phyloP scores from a whole-genome alignment of 1,140 invertebrate species.

The Oreohelix idahoensis region DNA sequence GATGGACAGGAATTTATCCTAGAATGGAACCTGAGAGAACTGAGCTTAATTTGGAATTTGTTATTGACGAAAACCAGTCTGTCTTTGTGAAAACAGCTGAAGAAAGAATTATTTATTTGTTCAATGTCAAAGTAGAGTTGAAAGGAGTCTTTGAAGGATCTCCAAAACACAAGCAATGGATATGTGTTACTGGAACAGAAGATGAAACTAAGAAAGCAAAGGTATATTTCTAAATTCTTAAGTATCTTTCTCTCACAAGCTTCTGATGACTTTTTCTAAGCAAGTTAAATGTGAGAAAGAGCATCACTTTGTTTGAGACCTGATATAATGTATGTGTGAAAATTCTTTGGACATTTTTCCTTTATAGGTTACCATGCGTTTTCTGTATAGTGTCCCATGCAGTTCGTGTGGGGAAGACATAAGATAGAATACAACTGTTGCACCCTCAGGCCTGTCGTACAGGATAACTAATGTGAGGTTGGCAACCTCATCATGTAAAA shows the following conservation, averaged over 20 bases:
- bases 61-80: conserved; percentile 1
- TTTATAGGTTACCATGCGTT: too few relatives aligned
- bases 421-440: too few relatives aligned
- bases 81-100: not conserved
- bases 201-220: not conserved
- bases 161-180: not conserved
- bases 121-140: not conserved
- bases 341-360: too few relatives aligned
- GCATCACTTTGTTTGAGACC: too few relatives aligned
- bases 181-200: not conserved
- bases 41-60: not conserved
- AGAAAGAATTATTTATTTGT: not conserved
- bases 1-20: not conserved
- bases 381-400: too few relatives aligned
- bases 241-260: not conserved
- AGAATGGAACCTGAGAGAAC: not conserved
- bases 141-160: not conserved
- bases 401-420: too few relatives aligned
- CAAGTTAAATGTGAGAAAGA: not conserved
- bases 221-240: not conserved
- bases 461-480: too few relatives aligned
- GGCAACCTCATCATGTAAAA: too few relatives aligned
- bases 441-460: too few relatives aligned
- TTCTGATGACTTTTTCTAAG: not conserved
- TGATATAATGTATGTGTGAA: too few relatives aligned